Percentiles rank a stretch among this genome's conserved stretches.
These are phyloP conservation scores for Eupsilia transversa DNA, from an alignment of 2,888 invertebrate genomes.

Conservation along the genomic window DNA sequence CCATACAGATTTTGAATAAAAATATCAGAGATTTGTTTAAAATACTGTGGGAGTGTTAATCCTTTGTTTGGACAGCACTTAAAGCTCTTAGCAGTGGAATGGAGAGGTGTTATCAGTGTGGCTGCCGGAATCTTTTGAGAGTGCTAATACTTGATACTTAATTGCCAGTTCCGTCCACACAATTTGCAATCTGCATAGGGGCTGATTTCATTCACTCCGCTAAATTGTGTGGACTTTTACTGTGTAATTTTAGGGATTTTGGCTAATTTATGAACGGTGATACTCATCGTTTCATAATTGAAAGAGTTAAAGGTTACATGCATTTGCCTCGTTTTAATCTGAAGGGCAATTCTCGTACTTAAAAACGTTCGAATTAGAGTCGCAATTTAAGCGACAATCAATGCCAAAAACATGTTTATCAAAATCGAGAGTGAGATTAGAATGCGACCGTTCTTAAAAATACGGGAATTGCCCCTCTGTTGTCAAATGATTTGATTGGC, in stretches of 20 bases:
- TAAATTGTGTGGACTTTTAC: neutral
- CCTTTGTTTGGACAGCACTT: conserved; percentile 6
- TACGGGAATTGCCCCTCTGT: neutral
- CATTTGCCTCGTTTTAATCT: neutral
- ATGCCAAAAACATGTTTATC: neutral
- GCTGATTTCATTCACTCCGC: neutral
- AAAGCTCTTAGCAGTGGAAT: conserved; percentile 5
- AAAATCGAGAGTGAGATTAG: neutral
- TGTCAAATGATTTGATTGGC: neutral
- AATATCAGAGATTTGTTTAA: neutral
- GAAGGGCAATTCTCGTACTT: neutral
- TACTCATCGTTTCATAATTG: neutral
- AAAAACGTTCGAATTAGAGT: neutral
- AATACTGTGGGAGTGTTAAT: neutral
- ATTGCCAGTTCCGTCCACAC: neutral
- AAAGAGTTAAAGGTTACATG: too few relatives aligned
- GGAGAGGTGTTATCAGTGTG: conserved; percentile 18
- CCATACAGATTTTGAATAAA: neutral
- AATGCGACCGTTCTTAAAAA: neutral
- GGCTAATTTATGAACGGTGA: neutral
- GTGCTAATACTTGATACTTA: conserved; percentile 15
- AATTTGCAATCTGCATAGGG: conserved; percentile 3
- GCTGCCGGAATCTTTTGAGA: conserved; percentile 16
- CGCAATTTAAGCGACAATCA: neutral
- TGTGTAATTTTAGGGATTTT: neutral